Evolutionary conservation across 2,113 vertebrate genomes (phyloP).

Genomic region (Columbina picui): DNA sequence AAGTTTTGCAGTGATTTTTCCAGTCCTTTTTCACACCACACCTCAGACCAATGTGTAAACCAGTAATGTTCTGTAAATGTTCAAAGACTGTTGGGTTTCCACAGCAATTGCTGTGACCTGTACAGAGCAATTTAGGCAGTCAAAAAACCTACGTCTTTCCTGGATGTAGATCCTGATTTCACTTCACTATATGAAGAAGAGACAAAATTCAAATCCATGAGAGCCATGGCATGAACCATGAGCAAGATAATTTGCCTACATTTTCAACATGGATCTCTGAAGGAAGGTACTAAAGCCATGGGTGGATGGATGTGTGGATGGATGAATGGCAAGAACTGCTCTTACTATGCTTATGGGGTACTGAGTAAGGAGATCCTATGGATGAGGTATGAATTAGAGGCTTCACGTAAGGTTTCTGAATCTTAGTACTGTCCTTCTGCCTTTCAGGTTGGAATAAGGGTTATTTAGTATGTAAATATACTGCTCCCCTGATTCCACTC

Average conservation of each 20-base stretch:
- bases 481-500: neutral
- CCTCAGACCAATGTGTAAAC: neutral
- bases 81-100: neutral
- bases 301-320: too few relatives aligned
- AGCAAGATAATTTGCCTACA: neutral
- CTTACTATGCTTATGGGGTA: neutral
- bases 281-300: neutral
- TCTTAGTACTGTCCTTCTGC: neutral
- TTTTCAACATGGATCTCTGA: neutral
- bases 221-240: neutral
- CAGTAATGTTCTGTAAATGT: neutral
- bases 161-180: neutral
- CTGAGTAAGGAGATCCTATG: neutral
- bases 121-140: neutral
- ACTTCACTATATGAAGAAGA: neutral
- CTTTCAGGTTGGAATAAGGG: neutral
- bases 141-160: neutral
- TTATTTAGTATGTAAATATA: neutral
- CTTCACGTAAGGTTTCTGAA: neutral
- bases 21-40: neutral
- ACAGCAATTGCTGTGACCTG: neutral
- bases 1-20: neutral
- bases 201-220: neutral
- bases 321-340: neutral
- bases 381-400: neutral